These are phyloP conservation scores for Hippocampus comes DNA, from an alignment of 2,113 vertebrate genomes.

Conservation along the genomic window DNA sequence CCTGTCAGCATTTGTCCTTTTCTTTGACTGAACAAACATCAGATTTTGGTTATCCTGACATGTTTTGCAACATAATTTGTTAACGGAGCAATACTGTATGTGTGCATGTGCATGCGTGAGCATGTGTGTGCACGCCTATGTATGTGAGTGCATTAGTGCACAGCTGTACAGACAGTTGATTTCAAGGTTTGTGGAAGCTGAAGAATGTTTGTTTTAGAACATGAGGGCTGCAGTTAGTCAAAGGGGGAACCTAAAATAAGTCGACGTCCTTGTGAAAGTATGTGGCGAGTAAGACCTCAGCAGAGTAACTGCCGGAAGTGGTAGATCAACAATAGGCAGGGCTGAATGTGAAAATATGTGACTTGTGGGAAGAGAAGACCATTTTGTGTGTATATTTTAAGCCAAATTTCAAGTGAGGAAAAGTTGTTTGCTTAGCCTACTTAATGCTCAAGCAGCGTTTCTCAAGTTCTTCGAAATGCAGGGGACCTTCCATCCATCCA, in stretches of 20 bases:
- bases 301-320: constrained; percentile 42
- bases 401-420: neutral
- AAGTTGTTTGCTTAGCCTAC: constrained; percentile 4
- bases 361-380: neutral
- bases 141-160: constrained; percentile 14
- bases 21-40: constrained; percentile 52
- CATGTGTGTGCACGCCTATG: neutral
- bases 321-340: constrained; percentile 27
- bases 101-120: neutral
- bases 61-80: constrained; percentile 14
- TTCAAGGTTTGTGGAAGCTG: constrained; percentile 47
- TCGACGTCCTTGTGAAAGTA: constrained; percentile 63
- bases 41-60: constrained; percentile 40
- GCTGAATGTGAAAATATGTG: neutral
- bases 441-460: neutral
- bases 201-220: constrained; percentile 56
- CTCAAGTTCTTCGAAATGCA: neutral
- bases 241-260: constrained; percentile 69
- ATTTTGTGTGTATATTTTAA: neutral
- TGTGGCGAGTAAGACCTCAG: constrained; percentile 17
- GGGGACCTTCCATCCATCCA: too few relatives aligned
- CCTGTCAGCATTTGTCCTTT: constrained; percentile 55
- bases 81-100: neutral
- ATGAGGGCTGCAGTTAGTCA: constrained; percentile 50
- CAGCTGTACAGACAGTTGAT: constrained; percentile 34